Percentiles rank a stretch among this genome's conserved stretches.
Evolutionary conservation across 2,113 vertebrate genomes (phyloP).

Genomic region (Halichoeres trimaculatus): DNA sequence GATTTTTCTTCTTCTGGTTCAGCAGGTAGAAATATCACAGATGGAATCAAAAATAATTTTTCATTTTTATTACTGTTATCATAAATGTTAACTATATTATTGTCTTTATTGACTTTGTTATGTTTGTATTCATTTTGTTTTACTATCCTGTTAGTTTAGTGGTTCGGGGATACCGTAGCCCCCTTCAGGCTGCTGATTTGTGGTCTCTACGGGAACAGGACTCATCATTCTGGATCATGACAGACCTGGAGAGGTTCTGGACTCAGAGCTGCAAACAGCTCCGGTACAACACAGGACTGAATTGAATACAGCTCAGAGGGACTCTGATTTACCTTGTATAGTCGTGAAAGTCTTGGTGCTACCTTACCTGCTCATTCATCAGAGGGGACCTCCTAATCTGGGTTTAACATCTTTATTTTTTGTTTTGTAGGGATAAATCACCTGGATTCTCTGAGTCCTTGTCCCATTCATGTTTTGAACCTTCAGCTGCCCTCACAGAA

Average conservation of each 20-base stretch:
- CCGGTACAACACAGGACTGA: constrained; percentile 45
- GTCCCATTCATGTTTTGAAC: neutral
- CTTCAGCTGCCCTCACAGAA: constrained; percentile 44
- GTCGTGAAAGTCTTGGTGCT: no score
- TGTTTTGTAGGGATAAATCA: constrained; percentile 51
- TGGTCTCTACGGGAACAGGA: constrained; percentile 86
- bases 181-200: constrained; percentile 81
- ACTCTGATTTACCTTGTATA: no score
- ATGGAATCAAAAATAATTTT: no score
- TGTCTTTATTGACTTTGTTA: no score
- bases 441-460: neutral
- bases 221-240: constrained; percentile 83
- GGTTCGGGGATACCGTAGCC: constrained; percentile 81
- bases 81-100: no score
- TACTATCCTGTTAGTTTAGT: constrained; percentile 80
- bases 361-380: no score
- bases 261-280: constrained; percentile 48
- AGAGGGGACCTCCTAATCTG: no score
- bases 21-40: constrained; percentile 81
- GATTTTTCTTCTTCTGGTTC: constrained; percentile 91
- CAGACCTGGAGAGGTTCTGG: constrained; percentile 84
- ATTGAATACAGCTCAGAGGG: neutral
- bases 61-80: no score
- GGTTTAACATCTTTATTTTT: no score
- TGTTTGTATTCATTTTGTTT: no score